phyloP scores from a whole-genome alignment of 2,797 vertebrate species.

The Myotis planiceps region DNA sequence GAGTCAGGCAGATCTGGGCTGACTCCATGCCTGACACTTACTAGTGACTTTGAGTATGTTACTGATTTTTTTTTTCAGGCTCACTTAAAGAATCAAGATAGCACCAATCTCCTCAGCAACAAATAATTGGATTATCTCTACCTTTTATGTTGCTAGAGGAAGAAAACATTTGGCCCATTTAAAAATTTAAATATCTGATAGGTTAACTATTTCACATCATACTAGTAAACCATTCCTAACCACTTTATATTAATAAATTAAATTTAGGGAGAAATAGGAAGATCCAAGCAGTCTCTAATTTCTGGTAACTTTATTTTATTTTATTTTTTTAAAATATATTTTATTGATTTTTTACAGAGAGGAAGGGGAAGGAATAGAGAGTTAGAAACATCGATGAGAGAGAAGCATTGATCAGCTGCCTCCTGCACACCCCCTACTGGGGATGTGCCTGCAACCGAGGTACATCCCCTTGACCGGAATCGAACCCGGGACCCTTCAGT shows the following conservation, averaged over 20 bases:
- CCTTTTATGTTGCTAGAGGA: background rate
- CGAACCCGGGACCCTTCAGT: too few species aligned
- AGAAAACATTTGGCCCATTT: background rate
- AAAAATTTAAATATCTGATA: background rate
- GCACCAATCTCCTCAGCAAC: background rate
- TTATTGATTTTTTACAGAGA: too few species aligned
- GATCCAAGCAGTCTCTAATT: background rate
- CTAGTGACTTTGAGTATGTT: background rate
- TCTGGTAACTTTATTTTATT: background rate
- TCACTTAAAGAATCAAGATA: constrained; percentile 5
- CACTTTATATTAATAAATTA: background rate
- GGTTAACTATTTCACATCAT: background rate
- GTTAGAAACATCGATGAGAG: too few species aligned
- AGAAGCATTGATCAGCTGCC: too few species aligned
- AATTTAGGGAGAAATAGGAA: background rate
- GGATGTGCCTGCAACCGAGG: too few species aligned
- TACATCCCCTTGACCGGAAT: too few species aligned
- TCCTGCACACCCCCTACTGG: too few species aligned
- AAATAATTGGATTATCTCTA: background rate
- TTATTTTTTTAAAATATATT: too few species aligned
- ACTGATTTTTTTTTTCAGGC: background rate
- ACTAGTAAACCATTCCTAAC: background rate
- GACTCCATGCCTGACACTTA: background rate
- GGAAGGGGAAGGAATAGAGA: too few species aligned
- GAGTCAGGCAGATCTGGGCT: background rate